Percentiles rank a stretch among this genome's conserved stretches.
Conservation (phyloP, 92 coral and sea anemone species). For the Muricea muricata region DNA sequence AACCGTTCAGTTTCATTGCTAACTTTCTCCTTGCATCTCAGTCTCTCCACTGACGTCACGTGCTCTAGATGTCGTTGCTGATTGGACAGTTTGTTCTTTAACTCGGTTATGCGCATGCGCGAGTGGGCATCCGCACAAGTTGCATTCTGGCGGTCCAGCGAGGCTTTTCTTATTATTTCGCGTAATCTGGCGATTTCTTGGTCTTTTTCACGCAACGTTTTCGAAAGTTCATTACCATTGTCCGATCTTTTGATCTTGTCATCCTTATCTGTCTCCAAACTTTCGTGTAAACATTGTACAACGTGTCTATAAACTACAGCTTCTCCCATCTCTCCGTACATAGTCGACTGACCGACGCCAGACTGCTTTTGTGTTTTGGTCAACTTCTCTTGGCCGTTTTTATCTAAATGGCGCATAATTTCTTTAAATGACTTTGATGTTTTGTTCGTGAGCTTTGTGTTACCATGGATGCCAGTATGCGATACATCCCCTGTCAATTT, state of each 20-base stretch:
- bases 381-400: conserved; percentile 8
- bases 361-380: conserved; percentile 39
- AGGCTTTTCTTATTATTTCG: conserved; percentile 75
- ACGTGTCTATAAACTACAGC: conserved; percentile 43
- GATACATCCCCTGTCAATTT: background rate
- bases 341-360: conserved; percentile 48
- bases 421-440: conserved; percentile 8
- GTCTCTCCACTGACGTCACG: conserved; percentile 72
- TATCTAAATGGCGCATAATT: background rate
- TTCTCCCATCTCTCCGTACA: conserved; percentile 39
- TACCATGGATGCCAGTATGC: conserved; percentile 44
- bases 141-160: conserved; percentile 78
- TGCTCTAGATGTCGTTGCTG: conserved; percentile 71
- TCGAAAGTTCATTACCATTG: conserved; percentile 54
- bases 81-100: conserved; percentile 76
- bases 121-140: conserved; percentile 70
- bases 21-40: conserved; percentile 81
- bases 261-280: conserved; percentile 34
- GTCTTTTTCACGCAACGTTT: conserved; percentile 78
- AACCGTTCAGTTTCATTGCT: conserved; percentile 85
- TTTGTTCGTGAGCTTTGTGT: conserved; percentile 44
- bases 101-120: conserved; percentile 69
- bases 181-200: conserved; percentile 72
- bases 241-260: background rate
- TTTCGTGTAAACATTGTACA: conserved; percentile 32